Conservation (phyloP, 1,140 invertebrate genomes). For the Orchesella cincta region DNA sequence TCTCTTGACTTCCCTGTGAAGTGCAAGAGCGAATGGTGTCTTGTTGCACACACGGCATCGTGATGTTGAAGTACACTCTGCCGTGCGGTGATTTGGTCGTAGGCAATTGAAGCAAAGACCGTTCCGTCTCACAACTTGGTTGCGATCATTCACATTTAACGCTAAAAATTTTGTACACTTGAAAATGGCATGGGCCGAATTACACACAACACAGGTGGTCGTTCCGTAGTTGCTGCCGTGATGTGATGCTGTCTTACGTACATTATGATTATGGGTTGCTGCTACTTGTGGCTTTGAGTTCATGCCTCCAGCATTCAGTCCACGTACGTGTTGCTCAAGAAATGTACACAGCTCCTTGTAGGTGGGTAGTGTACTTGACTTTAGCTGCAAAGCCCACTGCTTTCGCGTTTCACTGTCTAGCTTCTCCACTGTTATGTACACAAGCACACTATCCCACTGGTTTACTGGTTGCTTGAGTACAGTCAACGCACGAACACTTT, state of each 20-base stretch:
- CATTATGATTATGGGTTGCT: not conserved
- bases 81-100: not conserved
- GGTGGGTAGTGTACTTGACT: not conserved
- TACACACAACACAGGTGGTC: constrained; percentile 12
- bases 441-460: constrained; percentile 33
- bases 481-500: constrained; percentile 32
- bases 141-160: not conserved
- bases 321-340: not conserved
- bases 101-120: constrained; percentile 2
- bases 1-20: not conserved
- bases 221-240: not conserved
- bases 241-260: not conserved
- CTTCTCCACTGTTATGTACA: constrained; percentile 31
- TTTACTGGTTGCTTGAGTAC: constrained; percentile 1
- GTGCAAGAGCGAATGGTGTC: not conserved
- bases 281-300: too few species aligned
- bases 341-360: constrained; percentile 9
- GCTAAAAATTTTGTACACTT: constrained; percentile 16
- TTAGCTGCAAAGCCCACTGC: not conserved
- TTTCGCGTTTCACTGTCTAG: constrained; percentile 35
- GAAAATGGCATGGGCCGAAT: not conserved
- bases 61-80: not conserved
- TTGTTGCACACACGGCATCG: not conserved
- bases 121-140: not conserved
- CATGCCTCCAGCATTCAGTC: constrained; percentile 4